These are phyloP conservation scores for Synanthedon tipuliformis DNA, from an alignment of 2,888 invertebrate species.

Conservation along the genomic window DNA sequence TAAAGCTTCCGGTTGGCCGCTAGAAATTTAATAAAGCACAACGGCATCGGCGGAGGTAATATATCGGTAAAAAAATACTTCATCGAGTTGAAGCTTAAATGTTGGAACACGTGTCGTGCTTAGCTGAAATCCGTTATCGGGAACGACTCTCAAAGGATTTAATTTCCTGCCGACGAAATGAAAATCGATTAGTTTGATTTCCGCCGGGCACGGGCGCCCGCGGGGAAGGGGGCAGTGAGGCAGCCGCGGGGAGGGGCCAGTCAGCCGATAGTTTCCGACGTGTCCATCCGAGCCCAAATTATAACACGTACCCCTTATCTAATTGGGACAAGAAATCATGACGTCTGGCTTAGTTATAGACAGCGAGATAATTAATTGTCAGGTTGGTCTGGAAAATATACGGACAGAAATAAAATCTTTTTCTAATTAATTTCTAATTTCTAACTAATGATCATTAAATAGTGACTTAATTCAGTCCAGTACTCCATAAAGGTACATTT, in stretches of 20 bases:
- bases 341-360: neutral
- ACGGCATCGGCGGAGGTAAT: slow-evolving; percentile 14
- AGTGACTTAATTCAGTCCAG: too few relatives aligned
- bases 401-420: too few relatives aligned
- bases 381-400: too few relatives aligned
- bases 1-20: slow-evolving; percentile 13
- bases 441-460: too few relatives aligned
- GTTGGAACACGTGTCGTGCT: slow-evolving; percentile 59
- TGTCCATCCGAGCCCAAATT: slow-evolving; percentile 25
- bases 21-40: slow-evolving; percentile 24
- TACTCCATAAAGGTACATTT: too few relatives aligned
- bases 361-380: too few relatives aligned
- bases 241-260: slow-evolving; percentile 11
- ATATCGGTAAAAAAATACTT: slow-evolving; percentile 16
- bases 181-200: slow-evolving; percentile 70
- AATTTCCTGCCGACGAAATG: slow-evolving; percentile 68
- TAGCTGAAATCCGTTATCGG: slow-evolving; percentile 61
- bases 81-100: slow-evolving; percentile 18
- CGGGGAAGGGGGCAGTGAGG: slow-evolving; percentile 9
- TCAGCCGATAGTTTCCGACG: slow-evolving; percentile 55
- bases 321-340: slow-evolving; percentile 7
- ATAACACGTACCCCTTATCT: slow-evolving; percentile 46
- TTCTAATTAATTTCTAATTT: too few relatives aligned
- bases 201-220: slow-evolving; percentile 43
- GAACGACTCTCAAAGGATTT: slow-evolving; percentile 66